Evolutionary conservation across 1,140 invertebrate genomes (phyloP), one percentile per base, ranked within the genome.

Genomic region (Drosophila grimshawi): DNA sequence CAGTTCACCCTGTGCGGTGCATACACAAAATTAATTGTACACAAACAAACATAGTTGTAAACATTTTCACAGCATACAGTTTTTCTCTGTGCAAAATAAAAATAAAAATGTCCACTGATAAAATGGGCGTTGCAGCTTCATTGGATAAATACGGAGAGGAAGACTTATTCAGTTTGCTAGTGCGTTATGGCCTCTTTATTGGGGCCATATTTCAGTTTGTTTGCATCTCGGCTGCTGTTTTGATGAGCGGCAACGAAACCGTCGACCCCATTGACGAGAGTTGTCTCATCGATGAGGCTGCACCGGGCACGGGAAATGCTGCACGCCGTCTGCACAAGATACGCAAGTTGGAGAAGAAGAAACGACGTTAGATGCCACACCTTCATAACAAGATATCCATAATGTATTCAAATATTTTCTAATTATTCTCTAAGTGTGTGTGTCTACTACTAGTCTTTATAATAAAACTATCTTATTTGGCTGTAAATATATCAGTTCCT

Each of bases 281-380:
- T 1, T 41, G 70, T 2, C 56, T 68, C 3, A 70, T 43, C 10
- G 66, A 76, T 46, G 72, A 76, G n/a, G 53, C 72, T 30, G 48
- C 39, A 2, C 62, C 74, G 11, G 53, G 63, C 46, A 80, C 67
- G 45, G 66, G 61, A 19, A 78, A 68, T 51, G 67, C 71, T 5
- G 59, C 69, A 39, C 53, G 88, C 2, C 81, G 91, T 3, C 60
- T 91, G n/a, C 91, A 92, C 49, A 92, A 92, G 69, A 73, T 92
- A 33, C 81, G 91, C 3, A 92, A 92, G 46, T 71, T 86, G 48
- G 91, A 92, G 55, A 92, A 92, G 60, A 92, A 92, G 63, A 92
- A 92, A 49, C 77, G 90, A 5, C 90, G 90, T 59, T 92, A 90
- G 68, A 37, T 65, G 10, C 3, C 43, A 19, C 19, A 5, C 5